phyloP scores from a whole-genome alignment of 2,797 vertebrate genomes.

The Lepilemur septentrionalis region DNA sequence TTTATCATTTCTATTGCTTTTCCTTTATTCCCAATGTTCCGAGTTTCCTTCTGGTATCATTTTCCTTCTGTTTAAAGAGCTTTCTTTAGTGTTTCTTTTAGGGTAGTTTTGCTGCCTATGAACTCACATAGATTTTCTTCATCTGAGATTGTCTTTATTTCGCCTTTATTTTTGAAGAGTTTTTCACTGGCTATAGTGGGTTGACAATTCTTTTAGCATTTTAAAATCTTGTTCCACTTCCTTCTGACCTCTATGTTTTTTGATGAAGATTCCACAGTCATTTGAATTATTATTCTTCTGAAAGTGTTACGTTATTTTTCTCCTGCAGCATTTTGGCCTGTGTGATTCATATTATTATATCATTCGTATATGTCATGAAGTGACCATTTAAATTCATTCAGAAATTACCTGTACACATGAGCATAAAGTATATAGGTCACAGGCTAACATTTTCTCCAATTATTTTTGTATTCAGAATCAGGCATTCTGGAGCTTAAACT shows the following conservation, averaged over 20 bases:
- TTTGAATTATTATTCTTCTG: background rate
- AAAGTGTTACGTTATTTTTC: background rate
- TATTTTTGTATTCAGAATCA: slow-evolving; percentile 85
- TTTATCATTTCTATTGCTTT: background rate
- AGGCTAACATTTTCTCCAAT: slow-evolving; percentile 13
- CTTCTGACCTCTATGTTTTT: background rate
- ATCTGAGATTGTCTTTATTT: background rate
- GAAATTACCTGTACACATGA: background rate
- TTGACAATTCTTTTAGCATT: background rate
- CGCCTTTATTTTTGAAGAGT: background rate
- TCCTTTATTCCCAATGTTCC: background rate
- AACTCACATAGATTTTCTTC: background rate
- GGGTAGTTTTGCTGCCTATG: background rate
- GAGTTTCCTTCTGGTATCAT: background rate
- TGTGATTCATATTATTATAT: background rate
- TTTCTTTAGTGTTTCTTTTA: background rate
- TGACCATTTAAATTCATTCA: background rate
- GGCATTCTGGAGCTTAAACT: slow-evolving; percentile 93
- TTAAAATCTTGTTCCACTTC: background rate
- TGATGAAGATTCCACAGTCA: background rate
- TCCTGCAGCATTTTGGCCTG: background rate
- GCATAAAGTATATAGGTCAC: background rate
- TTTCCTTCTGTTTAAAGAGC: background rate
- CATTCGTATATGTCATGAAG: background rate
- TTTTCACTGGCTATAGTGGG: background rate